Evolutionary conservation across 2,113 vertebrate genomes (phyloP).

Genomic region (Solea solea): DNA sequence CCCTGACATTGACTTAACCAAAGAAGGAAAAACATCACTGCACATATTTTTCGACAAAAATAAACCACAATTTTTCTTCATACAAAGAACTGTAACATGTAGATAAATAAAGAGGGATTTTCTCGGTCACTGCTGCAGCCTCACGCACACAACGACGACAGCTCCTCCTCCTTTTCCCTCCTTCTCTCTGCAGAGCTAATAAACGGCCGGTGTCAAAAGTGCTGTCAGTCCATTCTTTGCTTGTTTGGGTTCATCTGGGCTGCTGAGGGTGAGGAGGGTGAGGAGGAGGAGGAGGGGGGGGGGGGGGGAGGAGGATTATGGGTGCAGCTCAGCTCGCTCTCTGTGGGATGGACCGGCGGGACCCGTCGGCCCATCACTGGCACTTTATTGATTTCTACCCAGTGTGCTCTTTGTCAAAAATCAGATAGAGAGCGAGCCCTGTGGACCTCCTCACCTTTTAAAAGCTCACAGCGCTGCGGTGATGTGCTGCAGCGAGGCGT

Average conservation of each 20-base stretch:
- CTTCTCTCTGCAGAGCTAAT: slow-evolving; percentile 84
- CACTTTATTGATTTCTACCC: slow-evolving; percentile 97
- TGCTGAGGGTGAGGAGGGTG: slow-evolving; percentile 31
- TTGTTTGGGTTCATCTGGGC: slow-evolving; percentile 94
- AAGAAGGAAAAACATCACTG: too few relatives aligned
- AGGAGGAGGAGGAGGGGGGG: background rate
- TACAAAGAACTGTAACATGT: too few relatives aligned
- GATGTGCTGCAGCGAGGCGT: slow-evolving; percentile 72
- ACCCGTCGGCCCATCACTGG: slow-evolving; percentile 67
- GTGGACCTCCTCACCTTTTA: slow-evolving; percentile 98
- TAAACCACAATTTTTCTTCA: too few relatives aligned
- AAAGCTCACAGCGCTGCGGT: slow-evolving; percentile 92
- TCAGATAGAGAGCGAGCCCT: slow-evolving; percentile 95
- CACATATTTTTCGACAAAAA: too few relatives aligned
- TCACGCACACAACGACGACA: too few relatives aligned
- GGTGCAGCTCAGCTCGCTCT: slow-evolving; percentile 82
- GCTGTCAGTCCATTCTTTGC: slow-evolving; percentile 95
- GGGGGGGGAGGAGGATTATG: slow-evolving; percentile 49
- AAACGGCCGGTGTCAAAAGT: slow-evolving; percentile 93
- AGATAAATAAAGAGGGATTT: too few relatives aligned
- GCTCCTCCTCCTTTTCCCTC: background rate
- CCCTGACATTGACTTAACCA: too few relatives aligned
- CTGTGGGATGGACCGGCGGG: slow-evolving; percentile 75
- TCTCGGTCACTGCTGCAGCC: too few relatives aligned
- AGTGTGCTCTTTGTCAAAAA: slow-evolving; percentile 99